Evolutionary conservation across 2,113 vertebrate genomes (phyloP).

Genomic region (Anolis sagrei): DNA sequence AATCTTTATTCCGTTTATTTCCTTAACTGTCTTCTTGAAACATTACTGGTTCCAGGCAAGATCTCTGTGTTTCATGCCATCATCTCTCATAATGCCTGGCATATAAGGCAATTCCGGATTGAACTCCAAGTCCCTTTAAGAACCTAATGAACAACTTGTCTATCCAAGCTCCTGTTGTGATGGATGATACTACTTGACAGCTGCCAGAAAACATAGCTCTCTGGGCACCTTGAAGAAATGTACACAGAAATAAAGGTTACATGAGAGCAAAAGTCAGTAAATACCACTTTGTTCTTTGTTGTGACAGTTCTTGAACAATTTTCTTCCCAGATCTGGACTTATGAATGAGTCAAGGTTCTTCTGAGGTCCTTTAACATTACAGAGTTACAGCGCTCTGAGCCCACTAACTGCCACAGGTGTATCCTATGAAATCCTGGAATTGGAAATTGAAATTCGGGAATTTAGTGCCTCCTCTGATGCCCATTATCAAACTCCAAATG

Average conservation of each 20-base stretch:
- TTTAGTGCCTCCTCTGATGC: no score
- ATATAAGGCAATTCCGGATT: slow-evolving; percentile 67
- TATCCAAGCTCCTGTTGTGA: slow-evolving; percentile 55
- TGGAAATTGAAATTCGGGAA: no score
- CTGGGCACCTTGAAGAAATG: slow-evolving; percentile 62
- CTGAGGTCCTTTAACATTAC: neutral
- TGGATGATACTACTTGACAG: slow-evolving; percentile 69
- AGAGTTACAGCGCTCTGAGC: no score
- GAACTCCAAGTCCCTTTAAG: slow-evolving; percentile 66
- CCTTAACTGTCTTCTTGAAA: slow-evolving; percentile 48
- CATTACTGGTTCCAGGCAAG: slow-evolving; percentile 40
- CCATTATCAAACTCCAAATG: no score
- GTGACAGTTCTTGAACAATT: neutral
- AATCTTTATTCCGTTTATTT: slow-evolving; percentile 29
- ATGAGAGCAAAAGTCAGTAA: slow-evolving; percentile 42
- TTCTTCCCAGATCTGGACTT: neutral
- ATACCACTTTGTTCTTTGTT: slow-evolving; percentile 26
- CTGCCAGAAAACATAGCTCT: slow-evolving; percentile 65
- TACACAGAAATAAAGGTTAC: slow-evolving; percentile 54
- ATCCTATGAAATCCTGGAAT: no score
- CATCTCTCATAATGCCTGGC: slow-evolving; percentile 59
- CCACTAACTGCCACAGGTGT: no score
- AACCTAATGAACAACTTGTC: slow-evolving; percentile 58
- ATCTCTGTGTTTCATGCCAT: slow-evolving; percentile 43
- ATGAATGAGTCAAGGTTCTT: neutral